Evolutionary conservation across 2,888 invertebrate species (phyloP), one percentile per base, ranked within the genome.

Genomic region (Fragum fragum): DNA sequence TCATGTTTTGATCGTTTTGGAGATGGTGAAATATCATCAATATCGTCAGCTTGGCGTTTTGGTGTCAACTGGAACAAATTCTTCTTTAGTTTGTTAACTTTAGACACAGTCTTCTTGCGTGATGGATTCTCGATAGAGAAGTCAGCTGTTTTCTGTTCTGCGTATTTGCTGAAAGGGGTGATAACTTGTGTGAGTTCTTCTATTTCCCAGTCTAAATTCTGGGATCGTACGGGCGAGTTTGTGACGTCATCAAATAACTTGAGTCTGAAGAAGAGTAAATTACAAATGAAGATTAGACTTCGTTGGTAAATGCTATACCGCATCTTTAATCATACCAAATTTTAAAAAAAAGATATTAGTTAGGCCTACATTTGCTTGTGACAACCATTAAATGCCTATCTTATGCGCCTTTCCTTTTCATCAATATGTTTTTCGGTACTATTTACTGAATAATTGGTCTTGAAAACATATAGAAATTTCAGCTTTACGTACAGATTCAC

Each of bases 11-110:
- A 23, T 26, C 57, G 21, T 57, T 57, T 26, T 21, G 23, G 57
- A 57, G 47, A 47, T 18, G 47, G 26, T 57, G 16, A 23, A 26
- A 47, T 47, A 5, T 57, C 57, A 57, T 28, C 57, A 55, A 72
- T 72, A 23, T 75, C 76, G 52, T 82, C 73, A 23, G 71, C 70
- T 32, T 57, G 69, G 32, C 79, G 79, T 61, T 79, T 83, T 23
- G 28, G 26, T 57, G 47, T 47, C 16, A 47, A 5, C 72, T 57
- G 14, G 76, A 68, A 53, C 76, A 83, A 55, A 76, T 72, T 42
- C 77, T 68, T 74, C 77, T 76, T 52, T 76, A 57, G 6, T 47
- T 28, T 42, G 52, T 68, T 32, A n/a, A 39, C n/a, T 55, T 16
- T 26, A 36, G 26, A 16, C 57, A 26, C 21, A 26, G 36, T 26